Evolutionary conservation across 1,140 invertebrate genomes (phyloP).

Genomic region (Ceratina japonica): DNA sequence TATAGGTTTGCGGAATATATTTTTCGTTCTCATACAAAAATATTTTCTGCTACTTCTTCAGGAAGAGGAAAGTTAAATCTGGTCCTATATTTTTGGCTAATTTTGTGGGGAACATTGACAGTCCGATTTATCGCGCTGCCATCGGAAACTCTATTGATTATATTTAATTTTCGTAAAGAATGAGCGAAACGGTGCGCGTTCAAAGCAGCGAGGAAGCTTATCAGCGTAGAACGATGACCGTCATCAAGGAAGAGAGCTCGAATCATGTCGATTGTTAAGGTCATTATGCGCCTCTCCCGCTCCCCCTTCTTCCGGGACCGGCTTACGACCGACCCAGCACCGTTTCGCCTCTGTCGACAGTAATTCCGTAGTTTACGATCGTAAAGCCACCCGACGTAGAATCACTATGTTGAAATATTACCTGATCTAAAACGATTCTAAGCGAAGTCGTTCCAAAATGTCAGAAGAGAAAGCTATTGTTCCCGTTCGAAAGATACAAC

Average conservation of each 20-base stretch:
- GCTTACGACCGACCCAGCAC: slow-evolving; percentile 10
- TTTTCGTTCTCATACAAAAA: too few relatives aligned
- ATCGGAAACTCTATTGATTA: background rate
- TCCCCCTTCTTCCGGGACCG: slow-evolving; percentile 51
- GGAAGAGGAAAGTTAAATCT: too few relatives aligned
- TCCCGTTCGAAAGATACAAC: too few relatives aligned
- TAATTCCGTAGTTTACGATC: slow-evolving; percentile 39
- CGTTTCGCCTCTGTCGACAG: slow-evolving; percentile 15
- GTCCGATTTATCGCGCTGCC: too few relatives aligned
- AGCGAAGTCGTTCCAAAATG: background rate
- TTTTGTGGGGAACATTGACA: too few relatives aligned
- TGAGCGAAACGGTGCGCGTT: background rate
- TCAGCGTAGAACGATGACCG: slow-evolving; percentile 24
- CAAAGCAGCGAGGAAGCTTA: slow-evolving; percentile 29
- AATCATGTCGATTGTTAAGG: slow-evolving; percentile 58
- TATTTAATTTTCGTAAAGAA: background rate
- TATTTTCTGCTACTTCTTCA: too few relatives aligned
- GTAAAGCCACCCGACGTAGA: background rate
- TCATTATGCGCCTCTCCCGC: slow-evolving; percentile 56
- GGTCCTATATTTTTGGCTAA: too few relatives aligned
- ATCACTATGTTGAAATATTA: background rate
- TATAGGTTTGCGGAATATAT: too few relatives aligned
- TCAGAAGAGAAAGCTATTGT: too few relatives aligned
- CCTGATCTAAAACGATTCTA: background rate
- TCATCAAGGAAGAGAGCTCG: slow-evolving; percentile 55